phyloP scores from a whole-genome alignment of 2,888 invertebrate species.

The Acanthosoma haemorrhoidale region DNA sequence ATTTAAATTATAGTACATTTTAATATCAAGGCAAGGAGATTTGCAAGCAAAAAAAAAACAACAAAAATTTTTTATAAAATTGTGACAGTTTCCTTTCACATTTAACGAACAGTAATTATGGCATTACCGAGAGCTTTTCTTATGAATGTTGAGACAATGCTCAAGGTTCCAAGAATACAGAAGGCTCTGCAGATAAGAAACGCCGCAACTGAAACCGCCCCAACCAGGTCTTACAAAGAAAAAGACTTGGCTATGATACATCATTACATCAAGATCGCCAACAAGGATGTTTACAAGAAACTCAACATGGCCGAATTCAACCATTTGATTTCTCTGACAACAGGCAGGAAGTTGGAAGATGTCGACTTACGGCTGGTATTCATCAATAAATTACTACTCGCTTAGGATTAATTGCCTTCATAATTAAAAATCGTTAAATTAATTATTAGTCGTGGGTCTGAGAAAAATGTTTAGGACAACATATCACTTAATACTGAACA shows the following conservation, averaged over 20 bases:
- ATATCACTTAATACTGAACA: too few relatives aligned
- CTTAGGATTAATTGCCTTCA: too few relatives aligned
- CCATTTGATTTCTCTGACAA: neutral
- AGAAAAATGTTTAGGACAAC: too few relatives aligned
- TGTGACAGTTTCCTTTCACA: neutral
- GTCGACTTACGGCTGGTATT: neutral
- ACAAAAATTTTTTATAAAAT: too few relatives aligned
- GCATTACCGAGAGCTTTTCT: neutral
- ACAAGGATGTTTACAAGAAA: neutral
- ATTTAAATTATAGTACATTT: neutral
- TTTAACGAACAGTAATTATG: neutral
- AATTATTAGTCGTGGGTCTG: too few relatives aligned
- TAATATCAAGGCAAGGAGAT: neutral
- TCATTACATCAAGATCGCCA: neutral
- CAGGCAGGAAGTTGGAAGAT: neutral
- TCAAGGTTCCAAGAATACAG: too few relatives aligned
- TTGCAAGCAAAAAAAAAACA: neutral
- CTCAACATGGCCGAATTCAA: constrained; percentile 6
- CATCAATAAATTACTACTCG: neutral
- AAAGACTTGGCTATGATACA: neutral
- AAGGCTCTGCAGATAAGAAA: neutral
- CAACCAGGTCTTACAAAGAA: neutral
- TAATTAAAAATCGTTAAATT: neutral
- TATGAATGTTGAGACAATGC: too few relatives aligned
- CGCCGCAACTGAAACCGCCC: neutral